Evolutionary conservation across 2,888 invertebrate genomes (phyloP), one percentile per base, ranked within the genome.

Genomic region (Pandemis cinnamomeana): DNA sequence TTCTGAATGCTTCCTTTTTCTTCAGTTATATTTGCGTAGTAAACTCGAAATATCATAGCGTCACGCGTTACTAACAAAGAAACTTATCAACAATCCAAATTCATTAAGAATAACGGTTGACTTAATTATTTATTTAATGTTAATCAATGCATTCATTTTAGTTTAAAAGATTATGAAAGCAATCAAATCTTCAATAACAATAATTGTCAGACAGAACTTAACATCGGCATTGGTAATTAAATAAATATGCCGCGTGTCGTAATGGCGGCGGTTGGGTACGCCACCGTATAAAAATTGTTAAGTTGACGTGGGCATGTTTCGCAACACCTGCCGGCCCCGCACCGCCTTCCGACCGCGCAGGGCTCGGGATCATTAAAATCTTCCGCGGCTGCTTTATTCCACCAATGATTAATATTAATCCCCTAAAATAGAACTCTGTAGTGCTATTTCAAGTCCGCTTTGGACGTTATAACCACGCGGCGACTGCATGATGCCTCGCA

Each of bases 251-350:
- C 82, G 85, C 83, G 84, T 89, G 86, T 87, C 86, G 90, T 88
- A 91, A 91, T 89, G 89, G 88, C 90, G 84, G 84, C 87, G 83
- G 84, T 82, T 82, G 83, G 83, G 77, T 72, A 77, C 78, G 73
- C 85, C 81, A 84, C 77, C 81, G 80, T 84, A 87, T 90, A 89
- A 91, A 89, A 91, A 90, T 91, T 83, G 87, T 87, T 87, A 74
- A 84, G 87, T 83, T 85, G 88, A 86, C 87, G 85, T 85, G 83
- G 82, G 77, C 78, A 83, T 81, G 86, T 89, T 88, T 89, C 84
- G 85, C 87, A 88, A 87, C 86, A 90, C 90, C 89, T 90, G 89
- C 87, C 85, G 71, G 77, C 72, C n/a, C 46, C 74, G 73, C 75
- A 80, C 77, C 76, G 77, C 80, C 78, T 80, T 78, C 80, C 78